A percentile compares a stretch with the other conserved stretches of the same genome.
phyloP scores from a whole-genome alignment of 2,888 invertebrate species.

The Strigamia maritima region DNA sequence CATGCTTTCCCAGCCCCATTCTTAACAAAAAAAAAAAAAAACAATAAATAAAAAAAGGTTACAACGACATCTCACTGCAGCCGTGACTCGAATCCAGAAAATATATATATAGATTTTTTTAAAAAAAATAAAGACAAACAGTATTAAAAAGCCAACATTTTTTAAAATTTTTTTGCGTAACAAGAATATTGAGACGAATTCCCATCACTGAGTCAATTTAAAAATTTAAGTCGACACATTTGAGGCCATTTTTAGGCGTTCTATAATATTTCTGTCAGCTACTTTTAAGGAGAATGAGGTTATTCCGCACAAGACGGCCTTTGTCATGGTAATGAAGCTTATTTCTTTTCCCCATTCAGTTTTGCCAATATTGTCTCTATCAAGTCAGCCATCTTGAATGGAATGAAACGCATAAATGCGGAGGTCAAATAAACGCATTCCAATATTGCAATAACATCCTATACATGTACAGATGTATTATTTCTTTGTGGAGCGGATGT shows the following conservation, averaged over 20 bases:
- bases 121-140: background rate
- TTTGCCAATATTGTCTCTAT: slow-evolving; percentile 15
- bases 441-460: slow-evolving; percentile 7
- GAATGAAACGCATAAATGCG: slow-evolving; percentile 10
- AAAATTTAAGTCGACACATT: background rate
- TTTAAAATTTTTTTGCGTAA: background rate
- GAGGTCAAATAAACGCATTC: slow-evolving; percentile 1
- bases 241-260: background rate
- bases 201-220: background rate
- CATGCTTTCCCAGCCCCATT: slow-evolving; percentile 1
- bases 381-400: slow-evolving; percentile 23
- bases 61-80: slow-evolving; percentile 20
- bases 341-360: slow-evolving; percentile 7
- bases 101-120: background rate
- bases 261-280: slow-evolving; percentile 1
- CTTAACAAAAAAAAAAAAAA: background rate
- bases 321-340: slow-evolving; percentile 1
- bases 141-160: background rate
- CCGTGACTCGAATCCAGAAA: slow-evolving; percentile 1
- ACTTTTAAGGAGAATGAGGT: slow-evolving; percentile 15
- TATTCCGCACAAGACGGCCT: slow-evolving; percentile 11
- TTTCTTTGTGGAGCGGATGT: slow-evolving; percentile 23
- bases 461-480: background rate
- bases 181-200: background rate
- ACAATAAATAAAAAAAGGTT: background rate